Base-by-base conservation (phyloP, 2,888 invertebrate genomes). In the Xestoiulus laeticollis region DNA sequence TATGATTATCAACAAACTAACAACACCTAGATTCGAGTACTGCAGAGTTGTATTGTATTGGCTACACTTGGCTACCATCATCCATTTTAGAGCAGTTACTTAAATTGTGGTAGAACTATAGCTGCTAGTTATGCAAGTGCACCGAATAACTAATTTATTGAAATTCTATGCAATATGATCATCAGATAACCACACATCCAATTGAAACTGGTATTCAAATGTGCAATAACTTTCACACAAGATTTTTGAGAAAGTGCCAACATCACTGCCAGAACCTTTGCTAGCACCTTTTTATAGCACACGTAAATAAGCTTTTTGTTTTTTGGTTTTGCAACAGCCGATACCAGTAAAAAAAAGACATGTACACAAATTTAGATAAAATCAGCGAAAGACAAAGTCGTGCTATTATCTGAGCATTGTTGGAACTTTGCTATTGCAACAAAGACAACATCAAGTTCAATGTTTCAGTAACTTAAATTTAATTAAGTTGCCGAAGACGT, bases 231-330 rank as follows among this genome's bases (percentile, higher is more conserved):
- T 78, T 78, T 78, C 78, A 30, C 78, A 30, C 78, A 6, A 78
- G 30, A 10, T 26, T 16, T 78, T 78, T 78, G 78, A 30, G 30
- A 78, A 78, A 8, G 30, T 78, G 78, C 78, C 78, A 78, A 78
- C 26, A 78, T 78, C 4, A 30, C 78, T 16, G 26, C 78, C 78
- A 78, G 30, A 78, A 26, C 68, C 26, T 59, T 59, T n/a, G 59
- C 59, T 1, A 0, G 68, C n/a, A 78, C 78, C 78, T 78, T 78
- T 78, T 78, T 78, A 78, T 78, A 78, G 78, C 30, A 78, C 78
- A 30, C 78, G 78, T 78, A 78, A 78, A 78, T 78, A 30, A 78
- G 59, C 16, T 14, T 32, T 78, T 78, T 78, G 26, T 19, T 78
- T 78, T 78, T 16, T 16, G 30, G 78, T 78, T 26, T 78, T 78